Percentiles rank a stretch among this genome's conserved stretches.
Conservation (phyloP, 1,140 invertebrate genomes). For the Mercenaria mercenaria region DNA sequence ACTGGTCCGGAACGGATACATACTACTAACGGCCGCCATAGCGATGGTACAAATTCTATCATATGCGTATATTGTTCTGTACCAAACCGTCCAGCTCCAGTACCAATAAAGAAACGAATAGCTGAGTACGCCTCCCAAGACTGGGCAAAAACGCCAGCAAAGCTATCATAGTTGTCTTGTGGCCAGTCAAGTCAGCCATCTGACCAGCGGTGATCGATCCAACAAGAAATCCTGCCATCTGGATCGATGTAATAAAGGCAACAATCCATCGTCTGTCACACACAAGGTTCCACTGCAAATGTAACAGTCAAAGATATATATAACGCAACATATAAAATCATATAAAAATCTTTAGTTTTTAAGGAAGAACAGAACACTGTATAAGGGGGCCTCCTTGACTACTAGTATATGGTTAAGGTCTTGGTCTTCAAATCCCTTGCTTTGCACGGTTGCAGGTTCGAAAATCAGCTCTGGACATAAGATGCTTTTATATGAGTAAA, state of each 20-base stretch:
- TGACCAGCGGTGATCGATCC: slow-evolving; percentile 66
- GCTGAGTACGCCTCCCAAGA: slow-evolving; percentile 72
- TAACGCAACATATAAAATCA: no score
- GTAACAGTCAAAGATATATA: neutral
- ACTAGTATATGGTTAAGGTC: no score
- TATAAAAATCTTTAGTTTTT: no score
- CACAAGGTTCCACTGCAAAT: slow-evolving; percentile 44
- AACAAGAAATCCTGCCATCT: slow-evolving; percentile 70
- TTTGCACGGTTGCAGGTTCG: no score
- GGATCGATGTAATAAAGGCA: slow-evolving; percentile 67
- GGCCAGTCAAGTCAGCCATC: slow-evolving; percentile 69
- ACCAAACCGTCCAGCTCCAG: neutral
- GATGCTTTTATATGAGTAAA: no score
- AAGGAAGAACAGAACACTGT: no score
- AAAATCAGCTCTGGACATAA: no score
- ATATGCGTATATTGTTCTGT: neutral
- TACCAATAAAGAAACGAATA: slow-evolving; percentile 70
- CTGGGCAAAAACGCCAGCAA: slow-evolving; percentile 41
- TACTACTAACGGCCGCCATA: neutral
- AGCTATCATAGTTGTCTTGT: slow-evolving; percentile 55
- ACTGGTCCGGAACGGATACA: neutral
- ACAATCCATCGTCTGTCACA: slow-evolving; percentile 68
- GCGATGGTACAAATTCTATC: neutral
- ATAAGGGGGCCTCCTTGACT: no score
- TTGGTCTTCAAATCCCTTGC: no score